Conservation (phyloP, 2,113 vertebrate species). For the Dendrocopos noguchii region DNA sequence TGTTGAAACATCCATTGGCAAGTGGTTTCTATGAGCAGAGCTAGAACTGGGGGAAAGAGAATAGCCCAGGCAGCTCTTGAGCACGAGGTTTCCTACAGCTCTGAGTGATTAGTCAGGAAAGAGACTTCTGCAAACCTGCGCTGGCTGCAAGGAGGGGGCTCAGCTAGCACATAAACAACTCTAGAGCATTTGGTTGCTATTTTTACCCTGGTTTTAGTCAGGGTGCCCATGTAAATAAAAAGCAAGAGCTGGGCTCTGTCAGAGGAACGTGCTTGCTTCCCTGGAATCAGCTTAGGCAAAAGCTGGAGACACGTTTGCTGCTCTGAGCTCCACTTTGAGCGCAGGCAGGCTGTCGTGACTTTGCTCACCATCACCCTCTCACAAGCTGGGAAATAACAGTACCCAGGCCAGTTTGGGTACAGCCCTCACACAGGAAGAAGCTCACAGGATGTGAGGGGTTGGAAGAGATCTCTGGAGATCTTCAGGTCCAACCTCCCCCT, state of each 20-base stretch:
- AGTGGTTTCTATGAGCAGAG: background rate
- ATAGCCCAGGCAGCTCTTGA: fast-evolving
- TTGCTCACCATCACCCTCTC: background rate
- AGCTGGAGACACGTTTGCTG: background rate
- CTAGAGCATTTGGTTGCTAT: background rate
- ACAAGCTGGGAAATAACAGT: background rate
- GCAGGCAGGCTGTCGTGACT: background rate
- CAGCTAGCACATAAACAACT: background rate
- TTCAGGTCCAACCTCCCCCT: too few species aligned
- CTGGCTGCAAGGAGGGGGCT: background rate
- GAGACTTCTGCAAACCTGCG: background rate
- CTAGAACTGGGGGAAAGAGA: background rate
- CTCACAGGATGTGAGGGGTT: too few species aligned
- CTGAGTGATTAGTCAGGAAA: background rate
- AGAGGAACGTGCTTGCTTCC: background rate
- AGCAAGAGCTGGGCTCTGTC: background rate
- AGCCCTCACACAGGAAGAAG: background rate
- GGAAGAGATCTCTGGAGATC: too few species aligned
- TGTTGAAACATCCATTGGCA: background rate
- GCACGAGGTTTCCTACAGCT: background rate
- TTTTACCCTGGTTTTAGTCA: conserved; percentile 39
- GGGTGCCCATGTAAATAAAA: background rate
- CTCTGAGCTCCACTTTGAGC: background rate
- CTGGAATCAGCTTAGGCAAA: background rate
- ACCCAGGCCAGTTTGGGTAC: background rate